Base-by-base conservation (phyloP, 2,113 vertebrate species). In the Dicaeum eximium region DNA sequence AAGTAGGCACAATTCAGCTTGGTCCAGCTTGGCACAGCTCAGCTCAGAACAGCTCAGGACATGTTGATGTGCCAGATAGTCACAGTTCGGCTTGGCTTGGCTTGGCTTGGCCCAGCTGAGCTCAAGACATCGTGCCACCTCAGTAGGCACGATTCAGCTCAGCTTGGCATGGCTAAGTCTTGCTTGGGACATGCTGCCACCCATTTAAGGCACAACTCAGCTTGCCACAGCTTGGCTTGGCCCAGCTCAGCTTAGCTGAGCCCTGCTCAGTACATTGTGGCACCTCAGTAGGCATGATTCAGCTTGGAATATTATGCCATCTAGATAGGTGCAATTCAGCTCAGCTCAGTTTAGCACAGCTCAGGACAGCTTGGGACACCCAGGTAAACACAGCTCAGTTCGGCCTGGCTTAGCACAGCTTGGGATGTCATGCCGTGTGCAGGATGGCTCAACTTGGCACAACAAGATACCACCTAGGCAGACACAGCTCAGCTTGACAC, bases 401-500 rank as follows among this genome's bases (percentile, higher is more conserved):
- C 0, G 0, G 25, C 38, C n/a, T 51, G 21, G 48, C 40, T 60
- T 40, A 54, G 53, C 48, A n/a, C 37, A 40, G 33, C 45, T 51
- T 73, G 77, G 44, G 40, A 77, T 24, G 6, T 54, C 54, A 42
- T 61, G 15, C 54, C 25, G 35, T 14, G 18, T 42, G 61, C 70
- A 61, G 53, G 44, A 35, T 0, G 0, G 65, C 13, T 60, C 30
- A 30, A 18, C 53, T 72, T 47, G 44, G 38, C 9, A 24, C 15
- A 25, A n/a, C 38, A 31, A 27, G 13, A 24, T 47, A 44, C n/a
- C 38, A 42, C 50, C 75, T 37, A 13, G 30, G 22, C 15, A 56
- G 27, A 31, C 72, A 35, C 11, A 24, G 44, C 37, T 73, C 61
- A 58, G 13, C 21, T 64, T 54, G 28, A 47, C 44, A 80, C 5